phyloP scores from a whole-genome alignment of 1,140 invertebrate genomes.

The Aphaenogaster rudis region DNA sequence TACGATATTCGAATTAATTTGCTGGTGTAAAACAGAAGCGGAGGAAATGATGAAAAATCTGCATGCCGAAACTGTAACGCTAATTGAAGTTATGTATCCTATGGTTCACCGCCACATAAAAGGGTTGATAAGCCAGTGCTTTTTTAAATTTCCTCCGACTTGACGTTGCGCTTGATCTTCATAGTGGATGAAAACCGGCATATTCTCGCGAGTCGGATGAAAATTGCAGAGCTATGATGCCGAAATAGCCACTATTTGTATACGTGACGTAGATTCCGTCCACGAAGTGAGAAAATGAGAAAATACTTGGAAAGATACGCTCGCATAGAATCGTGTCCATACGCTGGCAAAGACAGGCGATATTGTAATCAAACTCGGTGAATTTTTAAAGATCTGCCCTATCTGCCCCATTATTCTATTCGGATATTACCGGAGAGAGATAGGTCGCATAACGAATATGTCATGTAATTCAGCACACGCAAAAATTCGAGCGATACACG shows the following conservation, averaged over 20 bases:
- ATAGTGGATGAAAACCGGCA: conserved; percentile 18
- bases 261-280: conserved; percentile 31
- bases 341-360: neutral
- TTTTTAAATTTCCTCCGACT: conserved; percentile 26
- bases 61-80: neutral
- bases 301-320: conserved; percentile 17
- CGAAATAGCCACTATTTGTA: conserved; percentile 60
- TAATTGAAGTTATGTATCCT: conserved; percentile 29
- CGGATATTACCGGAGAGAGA: neutral
- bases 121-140: conserved; percentile 7
- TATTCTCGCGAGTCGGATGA: conserved; percentile 39
- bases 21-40: neutral
- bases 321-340: neutral
- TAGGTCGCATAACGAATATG: neutral
- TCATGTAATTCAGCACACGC: neutral
- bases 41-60: neutral
- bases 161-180: conserved; percentile 43
- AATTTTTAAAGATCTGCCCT: conserved; percentile 15
- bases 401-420: neutral
- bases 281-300: conserved; percentile 36
- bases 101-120: neutral
- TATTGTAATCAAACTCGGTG: conserved; percentile 30
- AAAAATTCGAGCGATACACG: conserved; percentile 1
- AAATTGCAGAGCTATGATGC: conserved; percentile 45
- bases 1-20: conserved; percentile 19